A percentile compares a stretch with the other conserved stretches of the same genome.
Conservation (phyloP, 2,797 vertebrate species). For the Phoxinus dragarum region DNA sequence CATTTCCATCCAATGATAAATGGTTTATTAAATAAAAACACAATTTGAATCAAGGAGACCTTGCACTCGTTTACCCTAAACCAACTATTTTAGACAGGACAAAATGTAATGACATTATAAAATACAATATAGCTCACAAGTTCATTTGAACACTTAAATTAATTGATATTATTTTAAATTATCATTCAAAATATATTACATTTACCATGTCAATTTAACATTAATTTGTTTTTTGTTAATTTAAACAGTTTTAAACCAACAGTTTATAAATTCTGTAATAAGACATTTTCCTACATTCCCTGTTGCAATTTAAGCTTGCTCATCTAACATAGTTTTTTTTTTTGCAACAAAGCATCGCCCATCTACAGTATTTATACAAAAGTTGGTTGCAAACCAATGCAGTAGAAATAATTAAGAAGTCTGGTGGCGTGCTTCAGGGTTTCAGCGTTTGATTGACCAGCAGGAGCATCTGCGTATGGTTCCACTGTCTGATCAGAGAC, state of each 20-base stretch:
- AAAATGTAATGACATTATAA: not conserved
- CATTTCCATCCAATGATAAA: not conserved
- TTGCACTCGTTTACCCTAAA: not conserved
- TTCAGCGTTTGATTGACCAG: not conserved
- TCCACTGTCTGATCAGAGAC: slow-evolving; percentile 14
- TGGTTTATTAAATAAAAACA: not conserved
- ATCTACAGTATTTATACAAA: not conserved
- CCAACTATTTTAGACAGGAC: not conserved
- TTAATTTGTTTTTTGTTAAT: no score
- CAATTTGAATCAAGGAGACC: not conserved
- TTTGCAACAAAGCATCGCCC: not conserved
- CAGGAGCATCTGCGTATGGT: not conserved
- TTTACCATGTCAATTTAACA: no score
- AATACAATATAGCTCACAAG: not conserved
- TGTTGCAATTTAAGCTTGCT: not conserved
- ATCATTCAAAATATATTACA: no score
- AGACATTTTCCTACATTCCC: not conserved
- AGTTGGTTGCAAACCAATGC: not conserved
- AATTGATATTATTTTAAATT: not conserved
- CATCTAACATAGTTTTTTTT: not conserved
- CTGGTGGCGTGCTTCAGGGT: not conserved
- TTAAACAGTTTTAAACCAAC: not conserved
- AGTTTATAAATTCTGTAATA: not conserved
- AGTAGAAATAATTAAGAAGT: not conserved
- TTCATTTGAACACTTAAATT: not conserved